phyloP scores from a whole-genome alignment of 1,140 invertebrate genomes.

The Drosophila pachea region DNA sequence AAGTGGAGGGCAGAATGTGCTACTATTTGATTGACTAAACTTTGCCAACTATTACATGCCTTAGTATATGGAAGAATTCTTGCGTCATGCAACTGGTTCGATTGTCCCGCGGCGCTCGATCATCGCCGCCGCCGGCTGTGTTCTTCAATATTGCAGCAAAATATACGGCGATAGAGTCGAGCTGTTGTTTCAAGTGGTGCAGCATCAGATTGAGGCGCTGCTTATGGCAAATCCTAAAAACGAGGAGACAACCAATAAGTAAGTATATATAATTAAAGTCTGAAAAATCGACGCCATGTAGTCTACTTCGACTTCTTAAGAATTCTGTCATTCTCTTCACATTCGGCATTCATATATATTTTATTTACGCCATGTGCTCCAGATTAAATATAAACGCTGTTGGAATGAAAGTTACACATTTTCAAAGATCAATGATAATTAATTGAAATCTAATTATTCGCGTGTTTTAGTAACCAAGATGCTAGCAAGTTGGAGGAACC shows the following conservation, averaged over 20 bases:
- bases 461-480: constrained; percentile 16
- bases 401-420: too few species aligned
- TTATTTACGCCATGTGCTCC: neutral
- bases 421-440: neutral
- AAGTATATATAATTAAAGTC: constrained; percentile 10
- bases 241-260: constrained; percentile 34
- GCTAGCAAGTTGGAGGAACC: constrained; percentile 31
- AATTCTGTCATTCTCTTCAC: constrained; percentile 26
- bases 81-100: constrained; percentile 1
- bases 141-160: constrained; percentile 50
- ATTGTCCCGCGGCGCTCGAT: constrained; percentile 36
- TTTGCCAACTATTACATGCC: neutral
- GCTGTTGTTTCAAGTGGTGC: constrained; percentile 45
- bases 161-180: constrained; percentile 63
- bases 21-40: neutral
- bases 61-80: constrained; percentile 55
- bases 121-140: constrained; percentile 43
- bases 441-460: neutral
- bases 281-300: constrained; percentile 36
- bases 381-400: neutral
- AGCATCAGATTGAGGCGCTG: constrained; percentile 50
- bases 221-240: constrained; percentile 36
- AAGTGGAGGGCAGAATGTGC: constrained; percentile 20
- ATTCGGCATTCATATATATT: constrained; percentile 27
- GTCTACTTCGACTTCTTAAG: constrained; percentile 44